Evolutionary conservation across 2,797 vertebrate species (phyloP), one percentile per base, ranked within the genome.

Genomic region (Sebastes itinus): DNA sequence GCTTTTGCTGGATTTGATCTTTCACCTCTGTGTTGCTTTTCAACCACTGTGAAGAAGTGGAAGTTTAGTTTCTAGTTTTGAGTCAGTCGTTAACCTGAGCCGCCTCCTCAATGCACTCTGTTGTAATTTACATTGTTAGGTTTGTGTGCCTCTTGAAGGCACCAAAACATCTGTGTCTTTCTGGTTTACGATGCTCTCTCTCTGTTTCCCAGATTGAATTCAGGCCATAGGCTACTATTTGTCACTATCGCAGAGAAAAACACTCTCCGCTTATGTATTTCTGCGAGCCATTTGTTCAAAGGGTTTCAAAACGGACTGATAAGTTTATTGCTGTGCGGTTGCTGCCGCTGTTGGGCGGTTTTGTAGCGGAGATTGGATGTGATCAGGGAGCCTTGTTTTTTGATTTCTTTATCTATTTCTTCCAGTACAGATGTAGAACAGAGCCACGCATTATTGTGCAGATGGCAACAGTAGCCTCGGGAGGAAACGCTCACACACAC

Each of bases 391-490:
- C 30, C 32, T 35, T 67, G 10, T 23, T 69, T 59, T 49, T 30
- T 30, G 7, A 2, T 64, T n/a, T 35, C 14, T 58, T 25, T 33
- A 6, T 66, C 33, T 20, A n/a, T 78, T 16, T 71, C 38, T 72
- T 33, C 60, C 56, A 22, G 67, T 64, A 18, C 76, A 79, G 78
- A 87, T 82, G 69, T 63, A 72, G 62, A 81, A 81, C 69, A 65
- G 25, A 55, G 62, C 78, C 72, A 74, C 67, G 71, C 10, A 55
- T 80, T 59, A 58, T 42, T 16, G 74, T 80, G 61, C 86, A 87
- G 82, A 90, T 90, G 85, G 85, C 64, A 66, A 72, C 49, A 20
- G 38, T 54, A 28, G 54, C 63, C 85, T 27, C 35, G 1, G 0
- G 68, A 60, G 74, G 35, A 69, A 33, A 58, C 49, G 20, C 54